A percentile compares a stretch with the other conserved stretches of the same genome.
These are phyloP conservation scores for Psophia crepitans DNA, from an alignment of 2,113 vertebrate species.

Conservation along the genomic window DNA sequence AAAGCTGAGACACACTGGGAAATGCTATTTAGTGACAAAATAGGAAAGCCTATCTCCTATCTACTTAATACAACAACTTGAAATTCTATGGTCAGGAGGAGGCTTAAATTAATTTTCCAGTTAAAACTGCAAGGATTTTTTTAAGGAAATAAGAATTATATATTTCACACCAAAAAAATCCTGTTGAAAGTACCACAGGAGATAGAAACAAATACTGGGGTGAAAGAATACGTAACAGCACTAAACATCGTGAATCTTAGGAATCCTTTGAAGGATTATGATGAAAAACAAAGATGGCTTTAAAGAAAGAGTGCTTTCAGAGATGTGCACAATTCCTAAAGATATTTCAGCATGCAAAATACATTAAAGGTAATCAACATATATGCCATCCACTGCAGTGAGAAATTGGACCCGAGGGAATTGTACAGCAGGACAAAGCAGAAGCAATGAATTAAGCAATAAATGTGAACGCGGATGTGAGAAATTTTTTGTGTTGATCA, in stretches of 20 bases:
- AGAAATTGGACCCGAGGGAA: background rate
- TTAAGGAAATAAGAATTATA: background rate
- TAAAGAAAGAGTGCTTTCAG: background rate
- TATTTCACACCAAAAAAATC: background rate
- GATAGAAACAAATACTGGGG: background rate
- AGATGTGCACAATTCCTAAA: background rate
- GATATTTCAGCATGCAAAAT: background rate
- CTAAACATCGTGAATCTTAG: background rate
- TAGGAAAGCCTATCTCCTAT: background rate
- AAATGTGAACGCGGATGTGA: background rate
- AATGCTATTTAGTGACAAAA: background rate
- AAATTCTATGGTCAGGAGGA: background rate
- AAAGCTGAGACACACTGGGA: background rate
- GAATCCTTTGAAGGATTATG: background rate
- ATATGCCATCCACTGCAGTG: background rate
- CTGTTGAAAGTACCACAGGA: background rate
- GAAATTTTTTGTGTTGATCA: background rate
- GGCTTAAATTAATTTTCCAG: background rate
- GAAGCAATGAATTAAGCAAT: background rate
- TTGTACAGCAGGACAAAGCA: accelerated
- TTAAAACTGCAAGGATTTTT: background rate
- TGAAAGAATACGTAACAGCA: background rate
- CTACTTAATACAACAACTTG: background rate
- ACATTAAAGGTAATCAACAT: background rate
- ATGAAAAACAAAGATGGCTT: background rate